These are phyloP conservation scores for Pinctada fucata DNA, from an alignment of 2,888 invertebrate genomes.

Conservation along the genomic window DNA sequence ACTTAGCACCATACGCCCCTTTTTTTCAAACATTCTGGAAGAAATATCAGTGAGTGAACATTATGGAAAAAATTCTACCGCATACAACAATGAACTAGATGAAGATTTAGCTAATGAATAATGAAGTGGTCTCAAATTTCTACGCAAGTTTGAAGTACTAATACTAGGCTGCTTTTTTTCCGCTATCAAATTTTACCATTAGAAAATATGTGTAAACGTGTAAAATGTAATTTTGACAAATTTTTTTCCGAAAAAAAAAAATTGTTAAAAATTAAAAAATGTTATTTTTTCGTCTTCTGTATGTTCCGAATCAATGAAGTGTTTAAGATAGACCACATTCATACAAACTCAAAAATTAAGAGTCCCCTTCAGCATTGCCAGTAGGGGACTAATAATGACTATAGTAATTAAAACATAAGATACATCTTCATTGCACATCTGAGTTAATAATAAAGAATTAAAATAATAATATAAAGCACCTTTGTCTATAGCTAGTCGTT, in stretches of 20 bases:
- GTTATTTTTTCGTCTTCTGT: no score
- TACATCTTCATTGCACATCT: not conserved
- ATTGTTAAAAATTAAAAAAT: no score
- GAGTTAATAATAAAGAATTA: not conserved
- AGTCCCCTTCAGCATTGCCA: no score
- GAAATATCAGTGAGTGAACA: constrained; percentile 30
- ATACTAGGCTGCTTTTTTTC: not conserved
- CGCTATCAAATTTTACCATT: not conserved
- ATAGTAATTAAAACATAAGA: not conserved
- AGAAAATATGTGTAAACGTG: not conserved
- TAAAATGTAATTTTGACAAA: not conserved
- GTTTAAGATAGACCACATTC: no score
- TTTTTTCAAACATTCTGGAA: constrained; percentile 35
- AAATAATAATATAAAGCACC: constrained; percentile 1
- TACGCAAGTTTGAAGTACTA: no score
- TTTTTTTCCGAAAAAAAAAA: not conserved
- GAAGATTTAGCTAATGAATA: constrained; percentile 10
- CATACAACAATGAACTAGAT: not conserved
- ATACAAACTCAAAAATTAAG: no score
- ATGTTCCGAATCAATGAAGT: no score
- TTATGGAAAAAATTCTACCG: not conserved
- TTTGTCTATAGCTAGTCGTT: not conserved
- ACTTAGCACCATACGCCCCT: constrained; percentile 33
- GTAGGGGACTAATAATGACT: no score
- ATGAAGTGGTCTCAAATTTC: not conserved